These are phyloP conservation scores for Limnephilus rhombicus DNA, from an alignment of 2,888 invertebrate genomes.

Conservation along the genomic window DNA sequence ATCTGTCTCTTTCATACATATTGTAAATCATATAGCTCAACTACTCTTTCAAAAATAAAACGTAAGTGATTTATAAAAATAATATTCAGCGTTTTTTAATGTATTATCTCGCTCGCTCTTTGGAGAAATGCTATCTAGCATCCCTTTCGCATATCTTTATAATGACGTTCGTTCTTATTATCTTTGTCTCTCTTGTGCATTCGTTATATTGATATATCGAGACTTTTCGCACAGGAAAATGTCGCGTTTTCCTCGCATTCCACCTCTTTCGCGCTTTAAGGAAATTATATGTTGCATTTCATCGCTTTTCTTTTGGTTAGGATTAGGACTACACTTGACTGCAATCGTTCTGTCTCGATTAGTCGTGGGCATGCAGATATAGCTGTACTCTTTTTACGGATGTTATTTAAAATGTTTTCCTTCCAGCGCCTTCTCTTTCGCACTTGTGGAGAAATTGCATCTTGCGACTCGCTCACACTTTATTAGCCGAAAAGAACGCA, in stretches of 20 bases:
- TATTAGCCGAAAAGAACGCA: background rate
- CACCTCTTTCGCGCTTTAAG: background rate
- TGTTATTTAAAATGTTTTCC: background rate
- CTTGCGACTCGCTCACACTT: background rate
- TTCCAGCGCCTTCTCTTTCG: background rate
- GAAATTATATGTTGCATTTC: background rate
- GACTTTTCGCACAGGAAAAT: background rate
- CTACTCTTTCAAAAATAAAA: background rate
- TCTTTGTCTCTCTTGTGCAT: background rate
- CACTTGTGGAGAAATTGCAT: constrained; percentile 45
- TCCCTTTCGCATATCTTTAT: background rate
- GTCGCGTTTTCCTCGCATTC: background rate
- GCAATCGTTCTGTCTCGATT: background rate
- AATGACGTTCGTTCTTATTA: background rate
- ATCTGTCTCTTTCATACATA: background rate
- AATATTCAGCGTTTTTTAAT: background rate
- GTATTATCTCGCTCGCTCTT: background rate
- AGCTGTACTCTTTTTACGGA: constrained; percentile 6
- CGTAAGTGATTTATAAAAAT: background rate
- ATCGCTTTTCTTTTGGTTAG: background rate
- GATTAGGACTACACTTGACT: background rate
- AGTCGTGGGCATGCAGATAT: background rate
- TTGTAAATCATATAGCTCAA: background rate
- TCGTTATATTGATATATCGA: background rate
- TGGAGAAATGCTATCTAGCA: background rate